Base-by-base conservation (phyloP, 1,140 invertebrate genomes). In the Adelges cooleyi region DNA sequence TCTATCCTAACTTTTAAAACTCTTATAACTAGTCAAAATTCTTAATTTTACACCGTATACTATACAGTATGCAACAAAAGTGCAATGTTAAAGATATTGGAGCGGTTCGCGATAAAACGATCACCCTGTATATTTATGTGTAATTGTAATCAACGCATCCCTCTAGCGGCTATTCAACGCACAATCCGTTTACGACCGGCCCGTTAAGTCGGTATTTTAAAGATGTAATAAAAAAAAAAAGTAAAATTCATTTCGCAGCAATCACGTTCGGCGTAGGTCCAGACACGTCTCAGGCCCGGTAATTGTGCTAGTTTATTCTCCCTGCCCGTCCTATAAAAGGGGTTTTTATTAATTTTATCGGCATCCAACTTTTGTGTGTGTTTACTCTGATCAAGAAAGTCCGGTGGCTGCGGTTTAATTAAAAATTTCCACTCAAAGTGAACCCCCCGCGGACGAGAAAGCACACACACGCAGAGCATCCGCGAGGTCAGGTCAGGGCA, bases 321-420 rank as follows among this genome's bases (percentile, higher is more conserved):
- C 15, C 6, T n/a, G n/a, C 4, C 0, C 25, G n/a, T n/a, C n/a
- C n/a, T n/a, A n/a, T n/a, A n/a, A n/a, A n/a, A n/a, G 25, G 23
- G n/a, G 23, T 62, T 62, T 62, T 62, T 62, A 62, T 62, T 62
- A 62, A 62, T 62, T 62, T 48, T 62, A 48, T 62, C 42, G 56
- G 44, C 44, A 62, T 48, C 46, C 29, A 11, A 33, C 29, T 5
- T 11, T 33, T 33, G 29, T 25, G 54, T 59, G 54, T 27, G n/a
- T 44, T 56, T 27, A 56, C 38, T n/a, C 36, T 9, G 13, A 9
- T n/a, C 29, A 33, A 20, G 6, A 27, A 25, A 38, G 53, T 56
- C 18, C 38, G 17, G 15, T 20, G 36, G 20, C 11, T 33, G 11
- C 17, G n/a, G 40, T 46, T 59, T 59, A 59, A 59, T 59, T 59